Conservation (phyloP, 2,888 invertebrate species). For the Lasioglossum oenotherae region DNA sequence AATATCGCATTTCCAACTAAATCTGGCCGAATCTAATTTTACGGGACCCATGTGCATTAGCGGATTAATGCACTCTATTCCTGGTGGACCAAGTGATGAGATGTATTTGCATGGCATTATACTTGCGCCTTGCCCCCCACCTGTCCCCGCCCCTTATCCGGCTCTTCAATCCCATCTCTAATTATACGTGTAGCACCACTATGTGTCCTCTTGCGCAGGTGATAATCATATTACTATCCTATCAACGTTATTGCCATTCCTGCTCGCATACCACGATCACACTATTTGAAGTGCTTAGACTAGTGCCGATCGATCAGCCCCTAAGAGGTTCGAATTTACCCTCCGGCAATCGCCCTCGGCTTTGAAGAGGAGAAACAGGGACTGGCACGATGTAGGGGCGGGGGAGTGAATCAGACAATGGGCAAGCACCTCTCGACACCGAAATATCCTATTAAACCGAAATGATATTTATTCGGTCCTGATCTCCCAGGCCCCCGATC, state of each 20-base stretch:
- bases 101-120: conserved; percentile 82
- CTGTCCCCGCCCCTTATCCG: conserved; percentile 48
- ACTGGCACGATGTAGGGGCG: background rate
- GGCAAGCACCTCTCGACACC: conserved; percentile 25
- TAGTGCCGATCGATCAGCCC: conserved; percentile 69
- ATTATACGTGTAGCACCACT: conserved; percentile 80
- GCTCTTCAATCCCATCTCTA: conserved; percentile 78
- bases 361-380: conserved; percentile 47
- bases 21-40: conserved; percentile 81
- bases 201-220: conserved; percentile 80
- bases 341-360: conserved; percentile 58
- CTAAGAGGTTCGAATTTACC: conserved; percentile 68
- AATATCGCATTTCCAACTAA: conserved; percentile 78
- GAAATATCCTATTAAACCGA: conserved; percentile 42
- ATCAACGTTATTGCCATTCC: conserved; percentile 83
- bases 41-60: conserved; percentile 81
- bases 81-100: conserved; percentile 80
- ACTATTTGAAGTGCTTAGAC: conserved; percentile 78
- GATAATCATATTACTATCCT: conserved; percentile 83
- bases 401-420: conserved; percentile 53
- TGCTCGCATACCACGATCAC: conserved; percentile 74
- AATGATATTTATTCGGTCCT: conserved; percentile 37
- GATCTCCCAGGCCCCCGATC: background rate
- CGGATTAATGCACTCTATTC: conserved; percentile 81
- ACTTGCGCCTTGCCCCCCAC: conserved; percentile 68